These are phyloP conservation scores for Lycopodina hypogea DNA, from an alignment of 37 sponge, comb jelly and placozoan species.

Conservation along the genomic window DNA sequence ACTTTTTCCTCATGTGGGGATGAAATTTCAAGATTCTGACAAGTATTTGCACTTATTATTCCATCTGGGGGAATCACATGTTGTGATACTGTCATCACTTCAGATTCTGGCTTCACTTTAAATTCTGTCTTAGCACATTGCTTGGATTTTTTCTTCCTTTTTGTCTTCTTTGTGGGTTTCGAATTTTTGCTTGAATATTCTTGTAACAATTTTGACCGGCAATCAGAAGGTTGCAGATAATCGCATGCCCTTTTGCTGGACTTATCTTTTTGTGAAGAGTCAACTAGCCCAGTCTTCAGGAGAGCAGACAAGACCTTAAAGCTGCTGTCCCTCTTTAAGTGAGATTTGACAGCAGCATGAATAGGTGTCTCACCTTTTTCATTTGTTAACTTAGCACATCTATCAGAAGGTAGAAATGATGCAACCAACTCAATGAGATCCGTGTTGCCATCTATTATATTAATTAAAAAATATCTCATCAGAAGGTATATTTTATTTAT, in stretches of 20 bases:
- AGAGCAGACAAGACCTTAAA: slow-evolving; percentile 10
- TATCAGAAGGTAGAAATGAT: slow-evolving; percentile 1
- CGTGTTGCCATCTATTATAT: slow-evolving; percentile 19
- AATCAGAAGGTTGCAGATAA: slow-evolving; percentile 9
- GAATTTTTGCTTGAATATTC: background rate
- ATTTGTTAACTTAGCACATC: slow-evolving; percentile 10
- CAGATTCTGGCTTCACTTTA: too few relatives aligned
- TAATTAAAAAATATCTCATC: background rate
- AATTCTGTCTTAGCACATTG: too few relatives aligned
- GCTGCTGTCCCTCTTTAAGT: slow-evolving; percentile 28
- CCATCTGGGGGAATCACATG: too few relatives aligned
- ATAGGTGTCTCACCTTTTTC: slow-evolving; percentile 45
- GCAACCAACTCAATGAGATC: slow-evolving; percentile 14
- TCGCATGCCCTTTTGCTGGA: slow-evolving; percentile 31
- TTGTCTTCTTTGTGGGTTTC: slow-evolving; percentile 9
- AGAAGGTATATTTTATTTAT: background rate
- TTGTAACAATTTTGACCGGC: background rate
- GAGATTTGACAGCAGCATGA: slow-evolving; percentile 45
- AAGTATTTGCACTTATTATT: too few relatives aligned
- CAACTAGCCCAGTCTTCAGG: slow-evolving; percentile 3
- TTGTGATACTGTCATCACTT: too few relatives aligned
- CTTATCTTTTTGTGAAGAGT: slow-evolving; percentile 44
- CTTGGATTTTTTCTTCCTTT: background rate
- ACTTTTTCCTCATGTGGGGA: too few relatives aligned
- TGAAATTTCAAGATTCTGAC: too few relatives aligned